Percentiles rank a stretch among this genome's conserved stretches.
These are phyloP conservation scores for Pangasianodon gigas DNA, from an alignment of 2,113 vertebrate genomes.

Conservation along the genomic window DNA sequence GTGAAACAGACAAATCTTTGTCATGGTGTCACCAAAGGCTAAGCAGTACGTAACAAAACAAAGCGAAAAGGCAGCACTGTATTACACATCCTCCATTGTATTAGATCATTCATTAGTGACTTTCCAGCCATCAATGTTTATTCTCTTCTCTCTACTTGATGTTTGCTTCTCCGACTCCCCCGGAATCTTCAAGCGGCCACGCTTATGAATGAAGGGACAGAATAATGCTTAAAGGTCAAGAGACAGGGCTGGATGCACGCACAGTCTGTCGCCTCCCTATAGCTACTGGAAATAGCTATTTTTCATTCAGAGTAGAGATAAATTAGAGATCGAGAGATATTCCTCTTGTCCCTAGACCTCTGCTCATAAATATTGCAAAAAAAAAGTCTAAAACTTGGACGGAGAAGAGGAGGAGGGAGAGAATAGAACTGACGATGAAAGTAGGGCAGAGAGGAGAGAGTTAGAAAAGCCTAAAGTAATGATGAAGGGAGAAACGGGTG, in stretches of 20 bases:
- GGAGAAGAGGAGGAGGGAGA: slow-evolving; percentile 32
- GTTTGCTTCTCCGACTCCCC: slow-evolving; percentile 14
- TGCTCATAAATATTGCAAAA: slow-evolving; percentile 60
- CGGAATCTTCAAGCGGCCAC: slow-evolving; percentile 18
- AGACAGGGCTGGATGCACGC: slow-evolving; percentile 30
- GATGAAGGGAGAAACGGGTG: slow-evolving; percentile 50
- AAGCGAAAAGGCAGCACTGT: not conserved
- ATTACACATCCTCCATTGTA: not conserved
- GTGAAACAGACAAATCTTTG: not conserved
- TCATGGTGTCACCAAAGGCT: not conserved
- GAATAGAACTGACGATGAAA: slow-evolving; percentile 49
- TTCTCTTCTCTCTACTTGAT: slow-evolving; percentile 35
- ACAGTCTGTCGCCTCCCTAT: slow-evolving; percentile 25
- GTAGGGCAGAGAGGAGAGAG: slow-evolving; percentile 55
- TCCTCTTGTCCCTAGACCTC: slow-evolving; percentile 51
- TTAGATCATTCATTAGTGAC: not conserved
- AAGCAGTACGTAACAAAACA: not conserved
- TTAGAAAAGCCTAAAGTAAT: slow-evolving; percentile 52
- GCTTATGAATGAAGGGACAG: slow-evolving; percentile 25
- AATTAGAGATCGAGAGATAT: slow-evolving; percentile 47
- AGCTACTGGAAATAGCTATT: slow-evolving; percentile 48
- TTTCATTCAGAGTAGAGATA: slow-evolving; percentile 46
- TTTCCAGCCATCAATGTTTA: slow-evolving; percentile 5
- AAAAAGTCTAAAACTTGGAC: slow-evolving; percentile 51
- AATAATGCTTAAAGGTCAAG: slow-evolving; percentile 46